A percentile compares a stretch with the other conserved stretches of the same genome.
Evolutionary conservation across 2,797 vertebrate species (phyloP).

Genomic region (Siniperca undulata): DNA sequence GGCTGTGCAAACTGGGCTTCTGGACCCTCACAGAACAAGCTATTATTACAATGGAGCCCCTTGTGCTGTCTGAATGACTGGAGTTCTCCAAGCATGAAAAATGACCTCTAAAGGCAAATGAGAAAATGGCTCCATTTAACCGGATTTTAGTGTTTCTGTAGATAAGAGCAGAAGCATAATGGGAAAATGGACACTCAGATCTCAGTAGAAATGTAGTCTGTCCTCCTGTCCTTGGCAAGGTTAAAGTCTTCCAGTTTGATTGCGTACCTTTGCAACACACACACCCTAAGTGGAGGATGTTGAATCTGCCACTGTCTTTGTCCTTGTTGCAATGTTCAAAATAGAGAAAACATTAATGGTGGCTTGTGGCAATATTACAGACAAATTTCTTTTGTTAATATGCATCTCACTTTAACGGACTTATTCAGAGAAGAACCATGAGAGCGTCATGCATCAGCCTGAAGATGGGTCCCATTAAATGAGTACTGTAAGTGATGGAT

Average conservation of each 20-base stretch:
- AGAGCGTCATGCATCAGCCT: constrained; percentile 39
- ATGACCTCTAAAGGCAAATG: constrained; percentile 85
- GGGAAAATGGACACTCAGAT: constrained; percentile 79
- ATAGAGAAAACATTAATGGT: constrained; percentile 68
- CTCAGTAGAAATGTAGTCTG: constrained; percentile 70
- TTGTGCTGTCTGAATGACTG: constrained; percentile 71
- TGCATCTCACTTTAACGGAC: constrained; percentile 58
- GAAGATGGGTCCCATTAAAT: constrained; percentile 46
- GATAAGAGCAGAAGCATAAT: constrained; percentile 84
- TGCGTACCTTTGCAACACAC: constrained; percentile 61
- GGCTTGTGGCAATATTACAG: constrained; percentile 80
- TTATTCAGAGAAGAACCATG: constrained; percentile 50
- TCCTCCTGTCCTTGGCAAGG: constrained; percentile 78
- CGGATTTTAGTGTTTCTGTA: constrained; percentile 84
- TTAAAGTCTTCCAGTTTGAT: constrained; percentile 74
- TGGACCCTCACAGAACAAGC: constrained; percentile 61
- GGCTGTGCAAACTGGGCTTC: constrained; percentile 53
- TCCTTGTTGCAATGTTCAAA: constrained; percentile 62
- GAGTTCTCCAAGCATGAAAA: constrained; percentile 82
- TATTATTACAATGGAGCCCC: constrained; percentile 75
- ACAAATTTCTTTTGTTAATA: constrained; percentile 59
- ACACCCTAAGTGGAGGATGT: constrained; percentile 34
- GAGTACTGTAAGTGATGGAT: constrained; percentile 49
- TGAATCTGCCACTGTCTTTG: constrained; percentile 52
- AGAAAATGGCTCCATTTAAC: constrained; percentile 85